Evolutionary conservation across 2,888 invertebrate genomes (phyloP).

Genomic region (Pseudanteris insignis): DNA sequence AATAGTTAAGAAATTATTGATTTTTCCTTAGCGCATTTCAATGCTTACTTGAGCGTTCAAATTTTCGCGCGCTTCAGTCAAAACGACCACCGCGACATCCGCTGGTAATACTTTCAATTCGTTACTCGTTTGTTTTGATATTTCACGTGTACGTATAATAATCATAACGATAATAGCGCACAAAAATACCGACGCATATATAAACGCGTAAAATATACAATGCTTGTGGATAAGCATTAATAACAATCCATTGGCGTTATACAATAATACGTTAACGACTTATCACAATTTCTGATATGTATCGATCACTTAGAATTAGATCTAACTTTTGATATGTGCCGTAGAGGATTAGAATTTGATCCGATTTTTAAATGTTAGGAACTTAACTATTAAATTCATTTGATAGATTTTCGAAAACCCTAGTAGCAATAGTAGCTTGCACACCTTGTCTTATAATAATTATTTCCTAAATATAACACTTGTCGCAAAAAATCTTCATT

Average conservation of each 20-base stretch:
- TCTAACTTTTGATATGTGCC: slow-evolving; percentile 45
- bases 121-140: no score
- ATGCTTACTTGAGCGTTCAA: slow-evolving; percentile 25
- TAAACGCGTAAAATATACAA: slow-evolving; percentile 34
- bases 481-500: no score
- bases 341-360: slow-evolving; percentile 44
- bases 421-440: slow-evolving; percentile 32
- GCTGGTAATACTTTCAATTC: no score
- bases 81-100: no score
- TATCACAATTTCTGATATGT: slow-evolving; percentile 45
- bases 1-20: no score
- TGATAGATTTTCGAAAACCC: slow-evolving; percentile 26
- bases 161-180: slow-evolving; percentile 28
- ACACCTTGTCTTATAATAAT: no score
- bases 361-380: slow-evolving; percentile 35
- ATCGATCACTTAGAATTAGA: slow-evolving; percentile 37
- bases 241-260: slow-evolving; percentile 46
- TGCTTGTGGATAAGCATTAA: slow-evolving; percentile 35
- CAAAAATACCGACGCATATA: slow-evolving; percentile 36
- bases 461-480: no score
- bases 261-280: slow-evolving; percentile 44
- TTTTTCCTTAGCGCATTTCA: slow-evolving; percentile 23
- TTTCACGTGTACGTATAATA: slow-evolving; percentile 26
- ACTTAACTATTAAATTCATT: slow-evolving; percentile 43
- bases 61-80: no score